Base-by-base conservation (phyloP, 53 echinoderm and acorn worm genomes). In the Pentamera pediparva region DNA sequence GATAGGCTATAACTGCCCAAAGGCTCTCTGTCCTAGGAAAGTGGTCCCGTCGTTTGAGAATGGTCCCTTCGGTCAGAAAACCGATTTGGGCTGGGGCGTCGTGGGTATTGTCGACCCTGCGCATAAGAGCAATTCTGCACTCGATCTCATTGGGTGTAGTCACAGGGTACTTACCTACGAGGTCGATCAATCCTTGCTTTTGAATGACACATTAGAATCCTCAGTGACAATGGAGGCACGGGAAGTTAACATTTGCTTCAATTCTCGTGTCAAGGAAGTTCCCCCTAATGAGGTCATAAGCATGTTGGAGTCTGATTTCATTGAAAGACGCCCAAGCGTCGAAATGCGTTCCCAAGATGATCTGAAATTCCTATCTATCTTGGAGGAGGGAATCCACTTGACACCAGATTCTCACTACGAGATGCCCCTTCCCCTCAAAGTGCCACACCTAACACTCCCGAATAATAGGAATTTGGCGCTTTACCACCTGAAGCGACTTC, bases 81-180 rank as follows among this genome's bases (percentile, higher is more conserved):
- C 81, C 35, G 81, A 76, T 45, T 75, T 83, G 19, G 86, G 86
- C 22, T 85, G 86, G 86, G 75, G 86, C 26, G 74, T 85, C 19
- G 65, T 85, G 4, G 80, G 86, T 21, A 57, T 77, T 51, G 59
- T 74, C 8, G 56, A 71, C 29, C 56, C 76, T 18, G 52, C 58
- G 32, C 51, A 28, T n/a, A 36, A 51, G 10, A 61, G 15, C 40
- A 34, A 25, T 21, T 35, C 9, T 31, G 22, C 43, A 41, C 15
- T 8, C 39, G 67, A 75, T 55, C 48, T 17, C 19, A 67, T 75
- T 13, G 75, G 85, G 12, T 13, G 47, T 32, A 55, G 78, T 53
- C 77, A 82, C 54, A 32, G 78, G 33, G 12, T 86, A 20, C 49
- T 62, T 12, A 33, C 77, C 13, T 32, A 52, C 17, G 62, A 81